phyloP scores from a whole-genome alignment of 2,113 vertebrate genomes.

The Globicephala melas region DNA sequence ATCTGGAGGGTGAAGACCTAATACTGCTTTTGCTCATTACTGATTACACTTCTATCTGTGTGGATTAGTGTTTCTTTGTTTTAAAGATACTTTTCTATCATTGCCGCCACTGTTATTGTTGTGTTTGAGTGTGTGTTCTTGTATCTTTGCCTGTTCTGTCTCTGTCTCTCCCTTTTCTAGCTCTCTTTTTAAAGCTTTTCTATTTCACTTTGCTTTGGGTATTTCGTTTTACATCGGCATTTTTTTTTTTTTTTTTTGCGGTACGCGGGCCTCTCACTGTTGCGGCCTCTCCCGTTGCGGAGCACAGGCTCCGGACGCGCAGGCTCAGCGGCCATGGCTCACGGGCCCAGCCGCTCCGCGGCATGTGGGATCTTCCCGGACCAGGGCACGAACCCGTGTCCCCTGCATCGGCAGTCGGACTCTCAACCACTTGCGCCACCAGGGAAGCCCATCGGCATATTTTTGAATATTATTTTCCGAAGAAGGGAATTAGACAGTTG shows the following conservation, averaged over 20 bases:
- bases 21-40: accelerated
- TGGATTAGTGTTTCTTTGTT: neutral
- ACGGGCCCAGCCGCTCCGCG: too few species aligned
- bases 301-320: too few species aligned
- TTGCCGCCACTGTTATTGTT: accelerated
- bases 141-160: neutral
- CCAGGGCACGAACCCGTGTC: too few species aligned
- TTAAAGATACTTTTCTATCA: accelerated
- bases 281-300: too few species aligned
- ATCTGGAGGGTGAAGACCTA: neutral
- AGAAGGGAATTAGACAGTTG: neutral
- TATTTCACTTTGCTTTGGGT: neutral
- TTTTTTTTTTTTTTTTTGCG: too few species aligned
- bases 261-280: too few species aligned
- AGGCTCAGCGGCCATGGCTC: too few species aligned
- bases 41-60: accelerated
- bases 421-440: too few species aligned
- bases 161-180: too few species aligned
- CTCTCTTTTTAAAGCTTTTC: neutral
- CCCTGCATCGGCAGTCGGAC: too few species aligned
- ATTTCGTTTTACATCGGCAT: neutral
- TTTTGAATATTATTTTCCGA: neutral
- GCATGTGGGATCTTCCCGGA: too few species aligned
- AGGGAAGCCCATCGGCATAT: neutral
- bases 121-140: neutral